Base-by-base conservation (phyloP, 2,888 invertebrate genomes). In the Euclidia mi region DNA sequence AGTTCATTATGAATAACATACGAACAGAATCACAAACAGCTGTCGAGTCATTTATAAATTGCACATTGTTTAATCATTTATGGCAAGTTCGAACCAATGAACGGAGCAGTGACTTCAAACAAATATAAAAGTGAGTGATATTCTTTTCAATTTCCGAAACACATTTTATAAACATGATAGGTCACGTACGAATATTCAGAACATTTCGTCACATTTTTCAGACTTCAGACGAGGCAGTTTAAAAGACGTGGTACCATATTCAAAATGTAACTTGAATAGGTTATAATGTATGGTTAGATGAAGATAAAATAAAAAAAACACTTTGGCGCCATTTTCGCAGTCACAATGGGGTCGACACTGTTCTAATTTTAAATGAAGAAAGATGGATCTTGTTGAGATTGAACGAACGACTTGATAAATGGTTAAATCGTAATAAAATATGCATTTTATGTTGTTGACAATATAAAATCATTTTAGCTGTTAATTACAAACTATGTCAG, bases 291-390 rank as follows among this genome's bases (percentile, higher is more conserved):
- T n/a, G n/a, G n/a, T n/a, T n/a, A n/a, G n/a, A n/a, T n/a, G n/a
- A n/a, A n/a, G n/a, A n/a, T n/a, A n/a, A n/a, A n/a, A n/a, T n/a
- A n/a, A n/a, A n/a, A n/a, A n/a, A n/a, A n/a, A n/a, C n/a, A n/a
- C 55, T 61, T 55, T 43, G 25, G 44, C 32, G 53, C 48, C 38
- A 63, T 70, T 66, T 41, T 38, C 50, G 56, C 20, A 58, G 57
- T 51, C 46, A 45, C 43, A 42, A 37, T 32, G 38, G 37, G 28
- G 44, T 42, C 15, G 44, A 32, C 31, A 38, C 38, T 38, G 43
- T 51, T 45, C 32, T 32, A 51, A 51, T 40, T 45, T 51, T 25
- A 25, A 6, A 12, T 15, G 31, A 44, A 43, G 35, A 35, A 38
- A 38, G 51, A 51, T 20, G 29, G 20, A 38, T 31, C 43, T 45